Evolutionary conservation across 2,113 vertebrate species (phyloP), one percentile per base, ranked within the genome.

Genomic region (Hemibagrus wyckioides): DNA sequence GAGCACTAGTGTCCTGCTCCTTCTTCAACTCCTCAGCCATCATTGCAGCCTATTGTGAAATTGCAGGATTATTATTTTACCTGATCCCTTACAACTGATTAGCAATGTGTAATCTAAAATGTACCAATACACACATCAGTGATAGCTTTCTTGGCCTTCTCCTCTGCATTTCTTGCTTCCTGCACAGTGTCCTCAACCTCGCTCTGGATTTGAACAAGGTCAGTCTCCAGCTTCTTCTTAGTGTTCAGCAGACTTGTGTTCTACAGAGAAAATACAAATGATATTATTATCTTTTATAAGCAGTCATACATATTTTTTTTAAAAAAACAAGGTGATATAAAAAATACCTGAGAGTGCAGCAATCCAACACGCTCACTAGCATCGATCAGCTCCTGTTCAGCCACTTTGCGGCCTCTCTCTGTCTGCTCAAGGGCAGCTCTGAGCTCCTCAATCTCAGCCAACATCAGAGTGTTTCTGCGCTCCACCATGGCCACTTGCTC

Each of bases 21-120:
- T 97, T 97, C 94, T 98, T 97, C 85, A 98, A 92, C 93, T 97
- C 96, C 84, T 98, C 96, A 57, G 95, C 96, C 95, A 97, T 96
- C 95, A 97, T 97, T 85, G 96, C 96, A 92, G 96, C 96, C 94
- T 95, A 54, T 50, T 77, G 25, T 23, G 79, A 23, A 8, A 75
- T 67, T 36, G 30, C 4, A 50, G 15, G 21, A 36, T 50, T 23
- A 33, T 23, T 67, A 65, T 52, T 21, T 25, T 67, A 1, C 17
- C 23, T 52, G 19, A 48, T 33, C 4, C 44, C 23, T 30, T n/a
- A 52, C 10, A 25, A 21, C 41, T 23, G 5, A 52, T 67, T 33
- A 33, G n/a, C 4, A 19, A 14, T 54, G 3, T 54, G 30, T 15
- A 25, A 2, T 83, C 13, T 56, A 39, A 56, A 73, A 17, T 17